phyloP scores from a whole-genome alignment of 2,797 vertebrate genomes.

The Anisognathus igniventris region DNA sequence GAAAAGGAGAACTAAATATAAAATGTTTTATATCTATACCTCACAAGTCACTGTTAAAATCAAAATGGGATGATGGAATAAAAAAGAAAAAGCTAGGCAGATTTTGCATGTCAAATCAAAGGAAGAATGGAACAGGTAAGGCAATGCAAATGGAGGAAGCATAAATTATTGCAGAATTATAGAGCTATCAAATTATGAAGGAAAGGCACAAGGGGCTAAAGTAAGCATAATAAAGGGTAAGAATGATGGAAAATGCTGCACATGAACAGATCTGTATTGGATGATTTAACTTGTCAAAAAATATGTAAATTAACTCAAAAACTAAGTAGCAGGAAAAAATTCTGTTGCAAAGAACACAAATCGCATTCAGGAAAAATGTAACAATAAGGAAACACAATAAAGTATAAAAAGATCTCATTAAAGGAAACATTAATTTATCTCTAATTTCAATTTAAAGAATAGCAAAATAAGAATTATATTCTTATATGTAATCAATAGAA shows the following conservation, averaged over 20 bases:
- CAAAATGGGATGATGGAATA: not conserved
- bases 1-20: not conserved
- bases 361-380: not conserved
- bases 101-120: not conserved
- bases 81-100: not conserved
- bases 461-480: not conserved
- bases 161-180: not conserved
- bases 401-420: not conserved
- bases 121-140: not conserved
- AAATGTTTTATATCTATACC: not conserved
- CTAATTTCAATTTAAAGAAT: not conserved
- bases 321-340: not conserved
- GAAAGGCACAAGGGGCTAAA: not conserved
- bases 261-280: not conserved
- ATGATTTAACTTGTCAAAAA: not conserved
- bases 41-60: not conserved
- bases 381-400: not conserved
- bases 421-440: not conserved
- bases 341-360: not conserved
- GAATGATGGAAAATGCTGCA: not conserved
- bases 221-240: not conserved
- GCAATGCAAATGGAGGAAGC: not conserved
- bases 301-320: not conserved
- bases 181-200: not conserved
- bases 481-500: not conserved